Evolutionary conservation across 2,113 vertebrate genomes (phyloP), one percentile per base, ranked within the genome.

Genomic region (Hippocampus mohnikei): DNA sequence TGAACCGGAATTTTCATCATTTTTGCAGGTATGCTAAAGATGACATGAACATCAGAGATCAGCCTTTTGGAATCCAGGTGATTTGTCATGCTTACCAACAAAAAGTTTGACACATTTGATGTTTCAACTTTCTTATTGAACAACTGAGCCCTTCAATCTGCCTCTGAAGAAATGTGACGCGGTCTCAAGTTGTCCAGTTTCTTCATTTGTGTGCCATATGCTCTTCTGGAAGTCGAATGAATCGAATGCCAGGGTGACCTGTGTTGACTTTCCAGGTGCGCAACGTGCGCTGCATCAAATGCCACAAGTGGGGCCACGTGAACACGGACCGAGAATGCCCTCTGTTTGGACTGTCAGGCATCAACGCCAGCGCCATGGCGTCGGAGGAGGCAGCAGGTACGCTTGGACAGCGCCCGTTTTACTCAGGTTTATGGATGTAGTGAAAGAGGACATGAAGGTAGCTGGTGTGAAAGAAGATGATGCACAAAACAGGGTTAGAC

Each of bases 21-120:
- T 84, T 2, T 69, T 88, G 48, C 85, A 99, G 97, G 64, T 99
- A 99, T 59, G 97, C 97, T 63, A 99, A 99, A 85, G 97, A 99
- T 94, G 96, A 98, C 83, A 96, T 98, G 96, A 99, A 95, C 76
- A 98, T 99, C 87, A 93, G 97, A 91, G 97, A 99, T 90, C 97
- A 98, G 77, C 97, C 97, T 0, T 99, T 99, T 94, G 97, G 97
- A 69, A 99, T 99, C 87, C 97, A 99, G 96, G 97, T 93, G 88
- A 87, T 90, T 93, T 25, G 13, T 55, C 60, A 4, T 48, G 62
- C 58, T 16, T 33, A 60, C 27, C 27, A 60, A 62, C 13, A 21
- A 62, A 37, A 62, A 40, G 11, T 58, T 58, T 58, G 53, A 11
- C 25, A 23, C 23, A 56, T 23, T 56, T 56, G 3, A 56, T 13